phyloP scores from a whole-genome alignment of 2,888 invertebrate species.

The Cynaeus angustus region DNA sequence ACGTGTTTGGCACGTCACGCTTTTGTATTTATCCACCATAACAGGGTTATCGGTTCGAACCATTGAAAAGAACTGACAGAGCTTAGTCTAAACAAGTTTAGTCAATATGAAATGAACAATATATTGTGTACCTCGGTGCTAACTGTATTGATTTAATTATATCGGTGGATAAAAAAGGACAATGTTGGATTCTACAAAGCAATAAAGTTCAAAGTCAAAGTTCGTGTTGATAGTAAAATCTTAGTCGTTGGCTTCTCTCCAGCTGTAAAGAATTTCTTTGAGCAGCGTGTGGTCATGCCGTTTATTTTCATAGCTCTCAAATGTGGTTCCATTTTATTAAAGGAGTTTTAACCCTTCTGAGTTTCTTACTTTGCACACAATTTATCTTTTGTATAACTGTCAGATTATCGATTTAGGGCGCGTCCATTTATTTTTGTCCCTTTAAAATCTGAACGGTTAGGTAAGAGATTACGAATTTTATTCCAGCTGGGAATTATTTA shows the following conservation, averaged over 20 bases:
- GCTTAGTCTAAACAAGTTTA: too few species aligned
- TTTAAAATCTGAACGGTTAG: constrained; percentile 12
- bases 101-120: constrained; percentile 5
- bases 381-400: constrained; percentile 31
- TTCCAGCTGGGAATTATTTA: constrained; percentile 28
- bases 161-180: too few species aligned
- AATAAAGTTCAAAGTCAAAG: constrained; percentile 17
- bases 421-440: constrained; percentile 23
- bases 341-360: constrained; percentile 36
- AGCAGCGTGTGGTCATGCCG: constrained; percentile 40
- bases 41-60: too few species aligned
- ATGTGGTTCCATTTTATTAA: constrained; percentile 47
- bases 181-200: too few species aligned
- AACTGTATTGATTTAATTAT: too few species aligned
- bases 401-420: constrained; percentile 24
- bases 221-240: constrained; percentile 25
- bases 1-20: too few species aligned
- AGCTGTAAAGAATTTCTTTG: constrained; percentile 38
- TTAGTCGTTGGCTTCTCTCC: constrained; percentile 43
- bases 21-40: too few species aligned
- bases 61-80: too few species aligned
- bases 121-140: not conserved
- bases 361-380: constrained; percentile 25
- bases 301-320: constrained; percentile 46
- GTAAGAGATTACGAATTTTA: constrained; percentile 30